Conservation (phyloP, 2,797 vertebrate genomes). For the Squalus acanthias region DNA sequence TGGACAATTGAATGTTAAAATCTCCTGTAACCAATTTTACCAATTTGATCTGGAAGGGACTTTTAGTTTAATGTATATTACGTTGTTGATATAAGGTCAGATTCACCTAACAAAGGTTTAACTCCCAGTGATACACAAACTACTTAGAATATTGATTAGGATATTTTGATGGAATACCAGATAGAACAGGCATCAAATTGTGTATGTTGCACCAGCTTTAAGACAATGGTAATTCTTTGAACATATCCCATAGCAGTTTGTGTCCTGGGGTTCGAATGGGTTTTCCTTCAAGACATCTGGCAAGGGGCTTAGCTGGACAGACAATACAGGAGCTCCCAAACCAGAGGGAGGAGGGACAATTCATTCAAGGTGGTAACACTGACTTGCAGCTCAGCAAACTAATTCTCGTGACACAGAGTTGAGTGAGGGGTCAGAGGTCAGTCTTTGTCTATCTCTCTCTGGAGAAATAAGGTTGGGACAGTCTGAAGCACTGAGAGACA, state of each 20-base stretch:
- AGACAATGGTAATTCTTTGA: background rate
- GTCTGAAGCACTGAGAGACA: background rate
- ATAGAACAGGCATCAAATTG: background rate
- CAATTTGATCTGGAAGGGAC: background rate
- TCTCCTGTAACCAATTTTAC: background rate
- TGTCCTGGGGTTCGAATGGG: background rate
- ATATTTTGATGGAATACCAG: background rate
- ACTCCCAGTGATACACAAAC: background rate
- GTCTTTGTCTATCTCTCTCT: background rate
- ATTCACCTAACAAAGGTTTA: background rate
- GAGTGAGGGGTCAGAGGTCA: background rate
- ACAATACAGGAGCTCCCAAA: background rate
- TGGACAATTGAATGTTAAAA: background rate
- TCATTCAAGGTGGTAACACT: background rate
- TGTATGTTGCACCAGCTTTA: background rate
- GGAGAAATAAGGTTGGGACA: background rate
- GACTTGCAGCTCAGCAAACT: background rate
- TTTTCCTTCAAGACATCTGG: background rate
- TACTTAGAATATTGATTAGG: background rate
- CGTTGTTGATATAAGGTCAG: background rate
- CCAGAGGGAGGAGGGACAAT: background rate
- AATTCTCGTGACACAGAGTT: background rate
- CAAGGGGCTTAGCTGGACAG: background rate
- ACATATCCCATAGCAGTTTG: background rate
- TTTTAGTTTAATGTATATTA: background rate